A percentile compares a stretch with the other conserved stretches of the same genome.
Conservation (phyloP, 2,113 vertebrate species). For the Pungitius pungitius region DNA sequence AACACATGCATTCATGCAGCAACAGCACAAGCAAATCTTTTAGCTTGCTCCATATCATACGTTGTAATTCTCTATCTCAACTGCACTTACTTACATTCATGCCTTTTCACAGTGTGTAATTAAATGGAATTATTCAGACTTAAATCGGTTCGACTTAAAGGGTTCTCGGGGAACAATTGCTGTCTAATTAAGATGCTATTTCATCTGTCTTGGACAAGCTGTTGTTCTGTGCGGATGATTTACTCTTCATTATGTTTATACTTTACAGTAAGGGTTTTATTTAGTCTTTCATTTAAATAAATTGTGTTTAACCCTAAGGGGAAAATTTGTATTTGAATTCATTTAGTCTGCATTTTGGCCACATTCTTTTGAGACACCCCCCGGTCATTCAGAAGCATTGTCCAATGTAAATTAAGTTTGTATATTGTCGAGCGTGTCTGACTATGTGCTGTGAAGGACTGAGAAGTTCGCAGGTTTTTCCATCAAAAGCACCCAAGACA, state of each 20-base stretch:
- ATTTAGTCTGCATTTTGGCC: background rate
- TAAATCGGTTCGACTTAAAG: constrained; percentile 24
- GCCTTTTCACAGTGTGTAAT: constrained; percentile 34
- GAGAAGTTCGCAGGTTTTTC: constrained; percentile 1
- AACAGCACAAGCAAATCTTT: constrained; percentile 30
- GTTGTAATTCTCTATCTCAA: constrained; percentile 19
- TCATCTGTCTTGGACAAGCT: constrained; percentile 12
- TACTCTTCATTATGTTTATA: constrained; percentile 2
- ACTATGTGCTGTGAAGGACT: constrained; percentile 24
- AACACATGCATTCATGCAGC: constrained; percentile 58
- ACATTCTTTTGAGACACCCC: background rate
- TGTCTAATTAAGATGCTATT: constrained; percentile 9
- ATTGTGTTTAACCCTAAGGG: background rate
- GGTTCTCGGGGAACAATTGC: background rate
- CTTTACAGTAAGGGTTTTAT: background rate
- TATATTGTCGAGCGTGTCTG: background rate
- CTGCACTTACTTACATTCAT: constrained; percentile 14
- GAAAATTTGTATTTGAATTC: constrained; percentile 20
- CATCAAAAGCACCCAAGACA: background rate
- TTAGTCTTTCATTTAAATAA: background rate
- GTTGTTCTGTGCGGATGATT: background rate
- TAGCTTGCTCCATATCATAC: constrained; percentile 16
- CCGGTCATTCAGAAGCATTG: background rate
- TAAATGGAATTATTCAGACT: constrained; percentile 28
- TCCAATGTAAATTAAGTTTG: background rate